Conservation (phyloP, 1,140 invertebrate species). For the Caenorhabditis elegans region DNA sequence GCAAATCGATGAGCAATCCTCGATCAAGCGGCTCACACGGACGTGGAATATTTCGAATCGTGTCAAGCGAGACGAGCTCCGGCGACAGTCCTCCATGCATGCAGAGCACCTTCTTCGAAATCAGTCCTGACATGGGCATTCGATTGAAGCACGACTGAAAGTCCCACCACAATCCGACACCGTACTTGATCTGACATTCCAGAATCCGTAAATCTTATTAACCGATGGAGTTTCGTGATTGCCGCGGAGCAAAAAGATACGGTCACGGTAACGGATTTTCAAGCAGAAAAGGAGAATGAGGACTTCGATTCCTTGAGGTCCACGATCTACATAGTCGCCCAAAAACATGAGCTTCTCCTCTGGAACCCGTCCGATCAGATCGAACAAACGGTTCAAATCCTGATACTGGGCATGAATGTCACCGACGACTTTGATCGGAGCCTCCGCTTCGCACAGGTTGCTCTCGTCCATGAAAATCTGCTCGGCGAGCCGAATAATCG, state of each 20-base stretch:
- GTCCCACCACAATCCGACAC: constrained; percentile 56
- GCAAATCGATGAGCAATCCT: constrained; percentile 54
- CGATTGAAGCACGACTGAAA: constrained; percentile 56
- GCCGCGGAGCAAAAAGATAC: constrained; percentile 73
- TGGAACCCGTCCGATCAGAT: constrained; percentile 68
- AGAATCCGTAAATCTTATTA: constrained; percentile 72
- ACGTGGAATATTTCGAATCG: constrained; percentile 48
- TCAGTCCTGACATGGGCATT: constrained; percentile 54
- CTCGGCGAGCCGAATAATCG: constrained; percentile 27
- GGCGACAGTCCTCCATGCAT: constrained; percentile 54
- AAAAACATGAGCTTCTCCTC: constrained; percentile 72
- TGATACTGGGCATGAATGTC: constrained; percentile 71
- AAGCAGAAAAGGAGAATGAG: constrained; percentile 68
- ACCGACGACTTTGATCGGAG: constrained; percentile 68
- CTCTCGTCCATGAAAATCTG: constrained; percentile 40
- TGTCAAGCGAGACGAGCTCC: constrained; percentile 48
- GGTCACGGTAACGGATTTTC: constrained; percentile 70
- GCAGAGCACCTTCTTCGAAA: constrained; percentile 53
- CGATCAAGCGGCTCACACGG: constrained; percentile 55
- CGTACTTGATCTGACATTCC: constrained; percentile 59
- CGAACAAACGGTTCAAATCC: constrained; percentile 70
- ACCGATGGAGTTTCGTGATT: constrained; percentile 75
- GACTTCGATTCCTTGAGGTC: constrained; percentile 76
- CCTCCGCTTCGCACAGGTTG: constrained; percentile 40
- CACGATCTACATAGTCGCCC: constrained; percentile 85